phyloP scores from a whole-genome alignment of 2,113 vertebrate genomes.

The Amphiprion ocellaris region DNA sequence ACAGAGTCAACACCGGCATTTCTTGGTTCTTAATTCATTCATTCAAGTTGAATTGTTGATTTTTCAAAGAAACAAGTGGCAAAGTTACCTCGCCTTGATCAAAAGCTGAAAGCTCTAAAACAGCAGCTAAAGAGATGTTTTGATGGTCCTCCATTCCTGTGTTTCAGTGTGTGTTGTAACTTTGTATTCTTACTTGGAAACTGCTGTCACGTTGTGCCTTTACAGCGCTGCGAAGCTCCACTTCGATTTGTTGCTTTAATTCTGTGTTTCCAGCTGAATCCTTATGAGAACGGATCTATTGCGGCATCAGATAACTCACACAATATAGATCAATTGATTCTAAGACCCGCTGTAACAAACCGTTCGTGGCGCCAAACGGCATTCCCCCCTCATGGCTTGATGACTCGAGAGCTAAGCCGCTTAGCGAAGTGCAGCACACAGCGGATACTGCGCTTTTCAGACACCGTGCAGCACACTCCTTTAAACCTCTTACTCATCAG shows the following conservation, averaged over 20 bases:
- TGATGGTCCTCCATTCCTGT: neutral
- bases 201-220: constrained; percentile 2
- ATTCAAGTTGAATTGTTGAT: neutral
- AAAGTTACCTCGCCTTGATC: constrained; percentile 1
- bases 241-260: constrained; percentile 59
- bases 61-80: neutral
- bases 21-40: neutral
- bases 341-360: constrained; percentile 44
- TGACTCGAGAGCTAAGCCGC: constrained; percentile 66
- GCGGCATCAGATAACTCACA: constrained; percentile 57
- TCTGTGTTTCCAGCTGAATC: constrained; percentile 51
- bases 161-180: neutral
- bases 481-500: constrained; percentile 60
- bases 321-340: constrained; percentile 64
- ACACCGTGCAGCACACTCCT: constrained; percentile 31
- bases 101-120: constrained; percentile 11
- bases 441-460: constrained; percentile 54
- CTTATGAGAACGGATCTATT: constrained; percentile 42
- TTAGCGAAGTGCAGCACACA: constrained; percentile 54
- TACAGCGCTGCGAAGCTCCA: neutral
- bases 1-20: neutral
- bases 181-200: neutral
- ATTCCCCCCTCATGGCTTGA: constrained; percentile 49
- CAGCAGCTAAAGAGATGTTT: neutral
- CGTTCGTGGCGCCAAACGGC: constrained; percentile 36